Base-by-base conservation (phyloP, 2,113 vertebrate species). In the Cyrtonyx montezumae region DNA sequence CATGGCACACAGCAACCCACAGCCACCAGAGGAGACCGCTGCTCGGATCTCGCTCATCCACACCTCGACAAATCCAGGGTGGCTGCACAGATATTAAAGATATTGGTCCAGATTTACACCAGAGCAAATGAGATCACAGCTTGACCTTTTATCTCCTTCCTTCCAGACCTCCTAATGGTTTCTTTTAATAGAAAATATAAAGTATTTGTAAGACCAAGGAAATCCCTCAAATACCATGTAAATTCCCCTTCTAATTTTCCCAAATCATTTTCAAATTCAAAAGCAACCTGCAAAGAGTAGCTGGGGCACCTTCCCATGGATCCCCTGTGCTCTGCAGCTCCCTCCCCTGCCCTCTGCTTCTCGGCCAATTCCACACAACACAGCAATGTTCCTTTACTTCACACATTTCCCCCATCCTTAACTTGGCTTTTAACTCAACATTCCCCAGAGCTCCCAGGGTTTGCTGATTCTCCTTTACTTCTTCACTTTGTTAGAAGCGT, bases 151-250 rank as follows among this genome's bases (percentile, higher is more conserved):
- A 94, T 88, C 51, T 36, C 84, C 65, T 89, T 90, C 89, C 89
- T 85, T 26, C 8, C 87, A 43, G 70, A 9, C 84, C 71, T 93
- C 94, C 79, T 96, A 63, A 93, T 92, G 91, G 42, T 6, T 26
- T 95, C 93, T 84, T 95, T 94, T 84, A 91, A 93, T 93, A 89
- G 94, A 36, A 96, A 79, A 94, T 91, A 77, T 92, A 85, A 95
- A 96, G 95, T 96, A 91, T 92, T 89, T 89, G 91, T 89, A 89
- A 94, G 89, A 95, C 93, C 93, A 4, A 93, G 90, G 93, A 96
- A 94, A 96, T 95, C 92, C 92, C 84, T 96, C 92, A 96, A 96
- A 96, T 95, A 93, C 95, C 89, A 94, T 88, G 89, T 92, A 96
- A 94, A 95, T 96, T 90, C 91, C 84, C 87, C 77, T 84, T 77